Conservation (phyloP, 2,888 invertebrate genomes). For the Perdita meconis region DNA sequence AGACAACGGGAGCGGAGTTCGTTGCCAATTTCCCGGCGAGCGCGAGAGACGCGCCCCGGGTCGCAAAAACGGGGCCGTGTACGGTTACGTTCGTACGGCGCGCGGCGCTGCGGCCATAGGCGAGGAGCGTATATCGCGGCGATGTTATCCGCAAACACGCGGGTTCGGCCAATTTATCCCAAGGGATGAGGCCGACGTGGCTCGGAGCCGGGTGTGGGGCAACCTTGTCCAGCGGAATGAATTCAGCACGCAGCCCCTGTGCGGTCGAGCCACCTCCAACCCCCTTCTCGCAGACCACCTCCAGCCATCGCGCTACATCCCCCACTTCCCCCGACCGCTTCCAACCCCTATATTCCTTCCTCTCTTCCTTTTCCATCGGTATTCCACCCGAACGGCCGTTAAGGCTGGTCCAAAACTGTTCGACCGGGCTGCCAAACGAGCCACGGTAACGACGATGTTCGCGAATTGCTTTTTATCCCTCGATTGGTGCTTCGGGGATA, state of each 20-base stretch:
- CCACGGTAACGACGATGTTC: constrained; percentile 23
- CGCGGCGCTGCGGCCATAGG: constrained; percentile 58
- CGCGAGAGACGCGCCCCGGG: constrained; percentile 62
- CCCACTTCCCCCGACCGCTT: constrained; percentile 55
- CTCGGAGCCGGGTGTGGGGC: constrained; percentile 70
- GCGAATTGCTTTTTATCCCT: constrained; percentile 18
- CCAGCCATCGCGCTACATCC: constrained; percentile 62
- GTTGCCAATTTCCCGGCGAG: constrained; percentile 66
- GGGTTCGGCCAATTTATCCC: constrained; percentile 83
- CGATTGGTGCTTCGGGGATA: not conserved
- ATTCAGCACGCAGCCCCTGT: constrained; percentile 78
- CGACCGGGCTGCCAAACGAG: constrained; percentile 31
- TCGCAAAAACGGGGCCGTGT: constrained; percentile 65
- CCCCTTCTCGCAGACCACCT: constrained; percentile 58
- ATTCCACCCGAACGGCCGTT: constrained; percentile 45
- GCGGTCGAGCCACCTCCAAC: constrained; percentile 67
- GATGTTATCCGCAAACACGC: constrained; percentile 83
- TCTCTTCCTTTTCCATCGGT: constrained; percentile 40
- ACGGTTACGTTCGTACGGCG: constrained; percentile 65
- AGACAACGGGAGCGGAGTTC: constrained; percentile 51
- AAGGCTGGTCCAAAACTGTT: constrained; percentile 57
- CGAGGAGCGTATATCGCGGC: constrained; percentile 75
- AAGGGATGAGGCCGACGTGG: constrained; percentile 79
- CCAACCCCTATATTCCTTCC: constrained; percentile 51
- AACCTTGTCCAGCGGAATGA: constrained; percentile 82